These are phyloP conservation scores for Lasioglossum albipes DNA, from an alignment of 1,140 invertebrate genomes.

Conservation along the genomic window DNA sequence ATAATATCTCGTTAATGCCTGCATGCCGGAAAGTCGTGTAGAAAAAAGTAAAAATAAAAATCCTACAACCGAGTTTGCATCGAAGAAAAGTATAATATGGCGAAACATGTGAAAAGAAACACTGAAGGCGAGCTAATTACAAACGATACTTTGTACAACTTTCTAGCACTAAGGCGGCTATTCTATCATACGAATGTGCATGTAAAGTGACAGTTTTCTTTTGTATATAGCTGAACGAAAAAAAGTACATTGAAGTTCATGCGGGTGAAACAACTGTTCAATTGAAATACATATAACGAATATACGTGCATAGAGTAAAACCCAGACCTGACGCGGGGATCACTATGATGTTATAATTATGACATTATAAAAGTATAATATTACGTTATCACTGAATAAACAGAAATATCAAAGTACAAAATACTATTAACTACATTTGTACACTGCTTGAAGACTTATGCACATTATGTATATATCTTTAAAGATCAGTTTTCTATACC, in stretches of 20 bases:
- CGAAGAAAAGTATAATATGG: slow-evolving; percentile 17
- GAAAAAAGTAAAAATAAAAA: slow-evolving; percentile 22
- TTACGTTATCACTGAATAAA: slow-evolving; percentile 49
- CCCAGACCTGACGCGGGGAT: slow-evolving; percentile 18
- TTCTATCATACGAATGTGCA: slow-evolving; percentile 42
- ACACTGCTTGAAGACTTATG: slow-evolving; percentile 60
- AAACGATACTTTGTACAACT: slow-evolving; percentile 50
- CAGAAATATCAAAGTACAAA: slow-evolving; percentile 61
- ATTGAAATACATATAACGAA: slow-evolving; percentile 36
- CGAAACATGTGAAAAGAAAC: slow-evolving; percentile 26
- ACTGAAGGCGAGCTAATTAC: slow-evolving; percentile 38
- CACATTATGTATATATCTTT: slow-evolving; percentile 10
- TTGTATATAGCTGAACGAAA: slow-evolving; percentile 29
- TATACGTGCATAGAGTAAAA: slow-evolving; percentile 38
- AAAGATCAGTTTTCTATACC: slow-evolving; percentile 29
- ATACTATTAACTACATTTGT: slow-evolving; percentile 63
- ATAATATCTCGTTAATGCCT: slow-evolving; percentile 29
- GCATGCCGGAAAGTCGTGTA: slow-evolving; percentile 44
- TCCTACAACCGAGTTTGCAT: slow-evolving; percentile 2
- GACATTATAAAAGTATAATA: slow-evolving; percentile 46
- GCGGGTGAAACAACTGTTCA: slow-evolving; percentile 42
- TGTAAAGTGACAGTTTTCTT: slow-evolving; percentile 33
- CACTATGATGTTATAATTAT: slow-evolving; percentile 24
- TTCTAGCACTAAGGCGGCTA: slow-evolving; percentile 51
- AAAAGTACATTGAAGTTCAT: slow-evolving; percentile 46